Conservation (phyloP, 2,888 invertebrate genomes). For the Dryobotodes eremita region DNA sequence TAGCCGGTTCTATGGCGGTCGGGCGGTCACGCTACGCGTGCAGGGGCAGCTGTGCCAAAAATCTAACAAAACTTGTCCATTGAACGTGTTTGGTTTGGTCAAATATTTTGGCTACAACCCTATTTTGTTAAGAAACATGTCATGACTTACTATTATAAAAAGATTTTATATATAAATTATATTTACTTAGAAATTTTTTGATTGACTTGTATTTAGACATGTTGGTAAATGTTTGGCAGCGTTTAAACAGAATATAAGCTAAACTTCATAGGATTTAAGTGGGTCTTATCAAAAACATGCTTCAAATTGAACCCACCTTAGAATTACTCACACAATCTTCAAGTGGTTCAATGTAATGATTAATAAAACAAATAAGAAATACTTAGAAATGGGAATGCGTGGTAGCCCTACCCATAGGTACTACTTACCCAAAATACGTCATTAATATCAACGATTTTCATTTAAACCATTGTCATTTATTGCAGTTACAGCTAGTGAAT, state of each 20-base stretch:
- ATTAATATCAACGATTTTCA: conserved; percentile 8
- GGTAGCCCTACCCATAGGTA: conserved; percentile 30
- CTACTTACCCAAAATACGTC: not conserved
- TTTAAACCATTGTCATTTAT: not conserved
- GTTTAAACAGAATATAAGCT: conserved; percentile 31
- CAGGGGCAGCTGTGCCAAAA: not conserved
- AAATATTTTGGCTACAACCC: not conserved
- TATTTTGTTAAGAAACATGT: not conserved
- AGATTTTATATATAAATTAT: not conserved
- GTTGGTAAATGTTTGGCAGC: conserved; percentile 42
- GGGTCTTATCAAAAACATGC: conserved; percentile 44
- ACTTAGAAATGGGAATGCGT: conserved; percentile 30
- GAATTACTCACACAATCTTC: conserved; percentile 50
- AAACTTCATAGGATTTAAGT: conserved; percentile 8
- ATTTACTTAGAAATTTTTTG: not conserved
- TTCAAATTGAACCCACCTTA: conserved; percentile 27
- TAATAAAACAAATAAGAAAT: conserved; percentile 51
- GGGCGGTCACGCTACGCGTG: too few relatives aligned
- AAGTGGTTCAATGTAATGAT: conserved; percentile 44
- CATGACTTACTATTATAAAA: not conserved
- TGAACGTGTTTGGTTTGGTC: conserved; percentile 5
- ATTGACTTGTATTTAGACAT: conserved; percentile 30
- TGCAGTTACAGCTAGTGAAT: conserved; percentile 16
- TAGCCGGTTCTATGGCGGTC: not conserved
- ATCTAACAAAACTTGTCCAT: not conserved